A percentile compares a stretch with the other conserved stretches of the same genome.
These are phyloP conservation scores for Meandrina meandrites DNA, from an alignment of 92 coral and sea anemone species.

Conservation along the genomic window DNA sequence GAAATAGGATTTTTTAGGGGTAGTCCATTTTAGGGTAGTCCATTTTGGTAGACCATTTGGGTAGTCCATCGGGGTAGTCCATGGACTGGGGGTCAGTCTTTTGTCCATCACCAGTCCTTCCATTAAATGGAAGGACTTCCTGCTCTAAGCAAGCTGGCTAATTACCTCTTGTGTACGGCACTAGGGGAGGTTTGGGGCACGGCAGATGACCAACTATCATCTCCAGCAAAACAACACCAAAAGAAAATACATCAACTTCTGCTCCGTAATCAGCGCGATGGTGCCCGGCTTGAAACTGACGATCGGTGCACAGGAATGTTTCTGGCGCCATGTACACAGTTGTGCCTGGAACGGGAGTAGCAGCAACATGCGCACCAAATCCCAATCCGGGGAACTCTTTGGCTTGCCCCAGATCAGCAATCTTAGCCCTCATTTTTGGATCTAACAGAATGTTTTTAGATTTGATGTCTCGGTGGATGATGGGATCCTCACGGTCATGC, in stretches of 20 bases:
- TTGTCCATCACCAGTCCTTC: no score
- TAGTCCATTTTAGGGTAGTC: no score
- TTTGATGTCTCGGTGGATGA: slow-evolving; percentile 60
- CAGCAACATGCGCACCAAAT: not conserved
- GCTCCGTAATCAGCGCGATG: slow-evolving; percentile 48
- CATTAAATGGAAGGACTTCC: no score
- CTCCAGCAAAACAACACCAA: slow-evolving; percentile 62
- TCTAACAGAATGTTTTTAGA: slow-evolving; percentile 51
- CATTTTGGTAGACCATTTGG: no score
- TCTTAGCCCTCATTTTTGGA: slow-evolving; percentile 49
- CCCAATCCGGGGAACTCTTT: slow-evolving; percentile 36
- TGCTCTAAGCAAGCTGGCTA: no score
- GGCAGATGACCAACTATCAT: slow-evolving; percentile 46
- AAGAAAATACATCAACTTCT: slow-evolving; percentile 56
- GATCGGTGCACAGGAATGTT: slow-evolving; percentile 28
- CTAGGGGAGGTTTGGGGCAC: slow-evolving; percentile 29
- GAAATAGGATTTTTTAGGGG: no score
- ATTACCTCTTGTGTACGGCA: slow-evolving; percentile 38
- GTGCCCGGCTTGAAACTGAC: not conserved
- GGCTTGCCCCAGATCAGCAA: slow-evolving; percentile 66
- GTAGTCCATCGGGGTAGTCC: no score
- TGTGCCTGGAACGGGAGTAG: slow-evolving; percentile 51
- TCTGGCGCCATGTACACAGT: slow-evolving; percentile 55
- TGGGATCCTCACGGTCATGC: slow-evolving; percentile 33
- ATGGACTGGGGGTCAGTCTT: no score